These are phyloP conservation scores for Trachythela sp. DNA, from an alignment of 64 coral and sea anemone genomes.

Conservation along the genomic window DNA sequence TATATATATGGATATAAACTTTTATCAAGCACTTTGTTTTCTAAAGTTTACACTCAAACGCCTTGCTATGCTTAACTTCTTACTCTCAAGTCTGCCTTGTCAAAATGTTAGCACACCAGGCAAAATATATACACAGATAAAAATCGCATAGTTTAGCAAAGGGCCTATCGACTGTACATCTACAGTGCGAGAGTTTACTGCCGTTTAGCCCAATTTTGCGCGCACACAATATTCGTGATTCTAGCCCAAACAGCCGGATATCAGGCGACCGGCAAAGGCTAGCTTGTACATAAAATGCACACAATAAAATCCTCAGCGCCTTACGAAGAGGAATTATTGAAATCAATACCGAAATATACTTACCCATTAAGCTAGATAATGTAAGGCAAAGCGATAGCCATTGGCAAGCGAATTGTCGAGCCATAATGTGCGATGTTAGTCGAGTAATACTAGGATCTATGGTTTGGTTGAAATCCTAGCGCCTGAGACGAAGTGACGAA, in stretches of 20 bases:
- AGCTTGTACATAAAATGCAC: neutral
- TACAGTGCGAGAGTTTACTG: no score
- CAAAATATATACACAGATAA: neutral
- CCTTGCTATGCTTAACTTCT: neutral
- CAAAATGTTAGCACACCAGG: neutral
- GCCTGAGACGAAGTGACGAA: neutral
- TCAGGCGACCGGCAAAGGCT: neutral
- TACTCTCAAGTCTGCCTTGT: neutral
- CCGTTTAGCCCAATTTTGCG: neutral
- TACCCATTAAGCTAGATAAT: neutral
- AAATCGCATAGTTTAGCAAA: no score
- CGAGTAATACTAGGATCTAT: neutral
- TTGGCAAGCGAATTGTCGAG: neutral
- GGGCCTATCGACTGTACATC: no score
- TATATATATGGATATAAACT: neutral
- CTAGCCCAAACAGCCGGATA: neutral
- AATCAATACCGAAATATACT: neutral
- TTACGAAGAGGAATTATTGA: neutral
- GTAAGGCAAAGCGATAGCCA: neutral
- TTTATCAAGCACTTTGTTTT: neutral
- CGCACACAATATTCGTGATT: neutral
- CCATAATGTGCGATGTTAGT: neutral
- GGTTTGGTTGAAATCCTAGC: neutral
- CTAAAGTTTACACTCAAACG: neutral
- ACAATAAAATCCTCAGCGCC: neutral